A percentile compares a stretch with the other conserved stretches of the same genome.
Conservation (phyloP, 2,888 invertebrate species). For the Machimus atricapillus region DNA sequence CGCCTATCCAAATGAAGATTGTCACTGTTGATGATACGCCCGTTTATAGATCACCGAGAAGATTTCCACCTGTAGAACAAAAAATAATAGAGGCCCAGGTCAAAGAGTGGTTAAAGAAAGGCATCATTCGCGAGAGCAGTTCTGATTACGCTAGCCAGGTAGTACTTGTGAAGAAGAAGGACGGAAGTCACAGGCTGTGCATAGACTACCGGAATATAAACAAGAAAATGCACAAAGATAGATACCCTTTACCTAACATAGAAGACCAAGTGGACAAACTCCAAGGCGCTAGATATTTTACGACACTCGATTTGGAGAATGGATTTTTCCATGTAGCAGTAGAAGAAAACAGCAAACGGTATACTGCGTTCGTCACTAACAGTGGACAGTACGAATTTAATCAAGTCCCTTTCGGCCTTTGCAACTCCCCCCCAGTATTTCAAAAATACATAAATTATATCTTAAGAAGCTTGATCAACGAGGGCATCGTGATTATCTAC, state of each 20-base stretch:
- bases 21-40: too few species aligned
- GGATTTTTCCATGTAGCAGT: constrained; percentile 54
- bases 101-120: background rate
- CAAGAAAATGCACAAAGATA: constrained; percentile 45
- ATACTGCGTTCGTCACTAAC: constrained; percentile 51
- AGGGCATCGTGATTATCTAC: constrained; percentile 47
- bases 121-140: background rate
- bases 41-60: too few species aligned
- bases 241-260: constrained; percentile 49
- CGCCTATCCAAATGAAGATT: too few species aligned
- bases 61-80: background rate
- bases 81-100: constrained; percentile 13
- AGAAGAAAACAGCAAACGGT: constrained; percentile 45
- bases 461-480: constrained; percentile 37
- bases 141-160: constrained; percentile 24
- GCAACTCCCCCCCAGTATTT: constrained; percentile 50
- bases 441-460: constrained; percentile 48
- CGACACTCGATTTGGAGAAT: constrained; percentile 51
- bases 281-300: constrained; percentile 50
- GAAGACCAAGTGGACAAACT: constrained; percentile 52
- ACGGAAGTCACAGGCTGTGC: background rate
- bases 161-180: background rate
- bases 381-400: constrained; percentile 51
- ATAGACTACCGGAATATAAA: constrained; percentile 41
- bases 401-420: constrained; percentile 55